These are phyloP conservation scores for Caerostris extrusa DNA, from an alignment of 1,140 invertebrate species.

Conservation along the genomic window DNA sequence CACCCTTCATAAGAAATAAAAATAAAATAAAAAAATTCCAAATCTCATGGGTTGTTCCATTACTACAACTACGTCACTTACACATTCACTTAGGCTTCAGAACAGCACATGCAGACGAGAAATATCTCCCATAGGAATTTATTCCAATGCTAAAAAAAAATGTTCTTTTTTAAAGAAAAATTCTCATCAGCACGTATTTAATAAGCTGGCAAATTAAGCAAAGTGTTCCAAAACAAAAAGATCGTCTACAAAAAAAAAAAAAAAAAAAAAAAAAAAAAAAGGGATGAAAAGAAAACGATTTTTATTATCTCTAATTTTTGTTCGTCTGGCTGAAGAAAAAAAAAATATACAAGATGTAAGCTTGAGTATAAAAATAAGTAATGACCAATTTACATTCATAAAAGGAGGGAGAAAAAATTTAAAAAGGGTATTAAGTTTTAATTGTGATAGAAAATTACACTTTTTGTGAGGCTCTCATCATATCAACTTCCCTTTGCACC, in stretches of 20 bases:
- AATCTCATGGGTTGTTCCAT: neutral
- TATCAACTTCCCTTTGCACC: neutral
- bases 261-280: too few relatives aligned
- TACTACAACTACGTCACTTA: neutral
- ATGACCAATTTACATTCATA: too few relatives aligned
- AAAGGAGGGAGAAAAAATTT: conserved; percentile 11
- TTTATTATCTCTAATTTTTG: too few relatives aligned
- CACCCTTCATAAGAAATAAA: neutral
- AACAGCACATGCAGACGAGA: neutral
- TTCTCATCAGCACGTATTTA: conserved; percentile 46
- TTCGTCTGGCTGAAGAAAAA: too few relatives aligned
- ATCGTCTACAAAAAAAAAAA: too few relatives aligned
- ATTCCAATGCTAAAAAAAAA: neutral
- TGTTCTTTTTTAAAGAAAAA: too few relatives aligned
- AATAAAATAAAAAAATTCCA: neutral
- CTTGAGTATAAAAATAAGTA: too few relatives aligned
- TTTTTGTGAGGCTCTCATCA: neutral
- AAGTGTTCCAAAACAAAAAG: too few relatives aligned
- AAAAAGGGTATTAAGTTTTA: conserved; percentile 47
- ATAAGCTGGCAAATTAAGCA: conserved; percentile 35
- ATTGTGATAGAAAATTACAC: neutral
- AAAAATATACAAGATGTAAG: too few relatives aligned
- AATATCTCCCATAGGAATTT: neutral
- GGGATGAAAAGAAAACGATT: too few relatives aligned
- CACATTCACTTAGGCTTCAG: neutral